Base-by-base conservation (phyloP, 2,888 invertebrate species). In the Hydriomena furcata region DNA sequence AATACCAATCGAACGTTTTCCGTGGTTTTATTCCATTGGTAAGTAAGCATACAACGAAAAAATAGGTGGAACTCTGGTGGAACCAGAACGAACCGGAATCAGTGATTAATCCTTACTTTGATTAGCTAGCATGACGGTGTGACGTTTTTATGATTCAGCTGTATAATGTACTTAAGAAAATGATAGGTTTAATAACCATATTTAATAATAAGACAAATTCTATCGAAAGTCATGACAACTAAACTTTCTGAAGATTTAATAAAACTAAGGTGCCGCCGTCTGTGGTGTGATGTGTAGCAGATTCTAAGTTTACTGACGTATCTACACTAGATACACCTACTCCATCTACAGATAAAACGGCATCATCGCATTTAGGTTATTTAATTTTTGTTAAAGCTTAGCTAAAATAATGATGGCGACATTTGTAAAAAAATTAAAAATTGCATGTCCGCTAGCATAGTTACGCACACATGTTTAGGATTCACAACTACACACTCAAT, bases 401-500 rank as follows among this genome's bases (percentile, higher is more conserved):
- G 1, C 13, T 31, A 8, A 23, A 31, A 31, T 27, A 37, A 32
- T 32, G 12, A 36, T 34, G 34, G 23, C 25, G 31, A 25, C 41
- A 41, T 41, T 41, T 41, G 12, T 21, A 8, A 45, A 25, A 21
- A 20, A 31, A 42, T 52, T 48, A 25, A 21, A 20, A 31, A 42
- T 52, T 49, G 49, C 43, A 55, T 46, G 34, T 35, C 43, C 46
- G 52, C 49, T 48, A 45, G 44, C 43, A 38, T 45, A 35, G 17
- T 23, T 32, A 35, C 40, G 54, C 55, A 50, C 55, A 57, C 53
- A 47, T 36, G 31, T 44, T 34, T 27, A 52, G 60, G 61, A 62
- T 44, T 55, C 61, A 65, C 62, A 53, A 66, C 54, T 55, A 73
- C 69, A 64, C 43, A 65, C 75, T 75, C 76, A 79, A 68, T 73